Evolutionary conservation across 1,140 invertebrate species (phyloP), one percentile per base, ranked within the genome.

Genomic region (Drosophila takahashii): DNA sequence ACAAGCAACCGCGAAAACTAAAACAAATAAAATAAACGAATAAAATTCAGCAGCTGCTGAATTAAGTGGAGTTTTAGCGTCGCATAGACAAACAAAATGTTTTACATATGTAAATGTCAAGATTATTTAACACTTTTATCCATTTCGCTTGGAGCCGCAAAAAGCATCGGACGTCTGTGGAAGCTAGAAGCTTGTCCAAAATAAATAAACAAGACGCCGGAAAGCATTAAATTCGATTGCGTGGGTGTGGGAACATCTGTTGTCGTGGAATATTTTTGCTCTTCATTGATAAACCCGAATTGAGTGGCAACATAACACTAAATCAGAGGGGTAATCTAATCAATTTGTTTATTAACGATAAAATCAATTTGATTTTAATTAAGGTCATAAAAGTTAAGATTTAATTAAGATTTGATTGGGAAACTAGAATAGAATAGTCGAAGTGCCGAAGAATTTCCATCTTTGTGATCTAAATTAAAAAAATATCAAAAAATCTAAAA

Each of bases 31-130:
- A 73, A 79, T 51, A 67, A 50, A 67, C 56, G 64, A 45, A 74
- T 58, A 59, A 52, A 60, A 47, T 62, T 56, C 16, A 56, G 29
- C 36, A 42, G 59, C 44, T 54, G 53, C 22, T 34, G 36, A 48
- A 66, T 59, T 53, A 77, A 58, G 45, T 72, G 65, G 69, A 81
- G 71, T 76, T 76, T 16, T 62, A 47, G 62, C 41, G 39, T 34
- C 51, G 39, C 51, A 61, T 59, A 62, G 45, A 47, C 64, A 80
- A 67, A 52, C 64, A 62, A 67, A n/a, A 39, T 65, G 64, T 66
- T 87, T 86, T 87, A 86, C 83, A 86, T 86, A 86, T 75, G 83
- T 85, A 78, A 78, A 81, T 76, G 51, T 36, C 52, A 22, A 61
- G n/a, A 74, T 59, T 72, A 60, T 56, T 58, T 44, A 51, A 53